A percentile compares a stretch with the other conserved stretches of the same genome.
These are phyloP conservation scores for Teleopsis dalmanni DNA, from an alignment of 1,140 invertebrate species.

Conservation along the genomic window DNA sequence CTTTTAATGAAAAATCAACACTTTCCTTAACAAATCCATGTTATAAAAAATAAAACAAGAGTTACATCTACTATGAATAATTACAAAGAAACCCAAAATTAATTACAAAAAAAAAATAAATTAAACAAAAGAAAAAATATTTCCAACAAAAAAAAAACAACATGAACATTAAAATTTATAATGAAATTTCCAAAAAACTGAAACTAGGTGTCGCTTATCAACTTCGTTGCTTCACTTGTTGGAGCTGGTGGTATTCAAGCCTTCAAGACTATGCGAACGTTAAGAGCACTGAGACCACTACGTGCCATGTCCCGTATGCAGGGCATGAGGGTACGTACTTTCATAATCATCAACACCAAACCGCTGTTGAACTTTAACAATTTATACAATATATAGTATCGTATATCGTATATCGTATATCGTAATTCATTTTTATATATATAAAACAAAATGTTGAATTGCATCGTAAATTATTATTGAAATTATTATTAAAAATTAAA, in stretches of 20 bases:
- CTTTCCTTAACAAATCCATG: no score
- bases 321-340: conserved; percentile 91
- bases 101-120: no score
- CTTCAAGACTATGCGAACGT: conserved; percentile 96
- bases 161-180: no score
- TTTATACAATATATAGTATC: conserved; percentile 5
- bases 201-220: conserved; percentile 87
- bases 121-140: no score
- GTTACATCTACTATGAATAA: no score
- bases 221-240: conserved; percentile 89
- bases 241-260: conserved; percentile 93
- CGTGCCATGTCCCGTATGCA: conserved; percentile 95
- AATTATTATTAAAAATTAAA: not conserved
- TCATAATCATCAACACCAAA: conserved; percentile 21
- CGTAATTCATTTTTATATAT: conserved; percentile 8
- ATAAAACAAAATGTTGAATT: conserved; percentile 5
- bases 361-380: conserved; percentile 6
- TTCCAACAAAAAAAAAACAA: no score
- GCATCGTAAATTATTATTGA: conserved; percentile 4
- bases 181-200: conserved; percentile 12
- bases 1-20: no score
- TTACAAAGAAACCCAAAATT: no score
- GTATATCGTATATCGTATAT: conserved; percentile 17
- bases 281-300: conserved; percentile 87
- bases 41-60: no score